Conservation (phyloP, 2,113 vertebrate genomes). For the Sarotherodon lohbergeri region DNA sequence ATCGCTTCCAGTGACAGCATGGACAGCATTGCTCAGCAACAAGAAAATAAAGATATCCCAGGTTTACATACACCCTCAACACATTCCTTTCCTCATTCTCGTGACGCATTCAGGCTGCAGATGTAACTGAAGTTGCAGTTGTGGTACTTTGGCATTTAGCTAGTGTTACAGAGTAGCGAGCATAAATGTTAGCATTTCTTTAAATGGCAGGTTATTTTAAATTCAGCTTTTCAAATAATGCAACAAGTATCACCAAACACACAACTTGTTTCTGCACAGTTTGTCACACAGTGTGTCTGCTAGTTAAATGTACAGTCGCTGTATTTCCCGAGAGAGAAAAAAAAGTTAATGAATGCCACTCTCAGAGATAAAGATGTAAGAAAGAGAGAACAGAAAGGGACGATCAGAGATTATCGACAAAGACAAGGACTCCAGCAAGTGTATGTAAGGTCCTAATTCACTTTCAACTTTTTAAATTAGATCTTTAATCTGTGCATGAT, state of each 20-base stretch:
- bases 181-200: neutral
- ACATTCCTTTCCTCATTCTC: neutral
- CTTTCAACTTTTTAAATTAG: neutral
- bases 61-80: neutral
- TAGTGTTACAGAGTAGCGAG: too few species aligned
- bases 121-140: neutral
- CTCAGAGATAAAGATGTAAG: neutral
- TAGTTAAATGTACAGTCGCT: neutral
- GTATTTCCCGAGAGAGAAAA: neutral
- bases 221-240: neutral
- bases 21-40: neutral
- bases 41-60: neutral
- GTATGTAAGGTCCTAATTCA: neutral
- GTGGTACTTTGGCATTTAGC: neutral
- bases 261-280: neutral
- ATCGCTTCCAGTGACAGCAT: neutral
- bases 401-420: neutral
- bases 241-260: neutral
- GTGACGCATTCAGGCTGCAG: neutral
- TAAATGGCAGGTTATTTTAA: neutral
- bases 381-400: neutral
- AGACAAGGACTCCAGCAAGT: neutral
- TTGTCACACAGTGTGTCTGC: neutral
- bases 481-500: neutral
- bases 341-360: neutral